Evolutionary conservation across 2,797 vertebrate genomes (phyloP).

Genomic region (Acanthopagrus latus): DNA sequence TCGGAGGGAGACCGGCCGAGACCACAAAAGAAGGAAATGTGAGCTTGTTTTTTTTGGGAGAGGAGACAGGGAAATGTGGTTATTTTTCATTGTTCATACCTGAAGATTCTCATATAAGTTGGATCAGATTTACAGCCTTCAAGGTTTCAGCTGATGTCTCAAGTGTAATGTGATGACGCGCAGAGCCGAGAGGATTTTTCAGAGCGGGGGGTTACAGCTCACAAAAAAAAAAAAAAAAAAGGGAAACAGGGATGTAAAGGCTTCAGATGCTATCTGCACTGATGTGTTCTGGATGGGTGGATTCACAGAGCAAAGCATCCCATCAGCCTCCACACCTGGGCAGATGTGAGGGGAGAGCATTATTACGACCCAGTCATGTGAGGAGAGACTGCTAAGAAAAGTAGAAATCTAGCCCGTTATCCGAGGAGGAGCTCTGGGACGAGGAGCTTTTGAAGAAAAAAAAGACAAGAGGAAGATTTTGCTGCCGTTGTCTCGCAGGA

Average conservation of each 20-base stretch:
- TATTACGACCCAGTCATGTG: background rate
- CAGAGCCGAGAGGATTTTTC: background rate
- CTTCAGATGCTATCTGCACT: background rate
- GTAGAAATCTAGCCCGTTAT: conserved; percentile 17
- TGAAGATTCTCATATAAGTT: conserved; percentile 11
- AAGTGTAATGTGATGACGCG: background rate
- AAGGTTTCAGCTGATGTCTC: conserved; percentile 4
- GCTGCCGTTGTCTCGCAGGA: conserved; percentile 31
- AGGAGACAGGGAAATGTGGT: conserved; percentile 23
- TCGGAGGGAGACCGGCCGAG: conserved; percentile 32
- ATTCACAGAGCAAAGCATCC: conserved; percentile 1
- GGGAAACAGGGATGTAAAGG: background rate
- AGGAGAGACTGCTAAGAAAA: conserved; percentile 6
- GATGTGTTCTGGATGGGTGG: background rate
- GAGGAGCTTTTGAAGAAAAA: conserved; percentile 43
- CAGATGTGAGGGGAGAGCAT: background rate
- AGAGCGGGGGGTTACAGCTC: background rate
- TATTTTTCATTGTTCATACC: conserved; percentile 32
- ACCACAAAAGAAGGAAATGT: conserved; percentile 37
- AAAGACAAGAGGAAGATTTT: conserved; percentile 34
- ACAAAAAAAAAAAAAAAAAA: background rate
- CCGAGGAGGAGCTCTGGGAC: conserved; percentile 16
- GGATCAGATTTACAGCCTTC: background rate
- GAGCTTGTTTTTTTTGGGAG: conserved; percentile 43
- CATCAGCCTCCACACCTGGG: conserved; percentile 16